Percentiles rank a stretch among this genome's conserved stretches.
phyloP scores from a whole-genome alignment of 1,140 invertebrate genomes.

The Chrysomallon squamiferum region DNA sequence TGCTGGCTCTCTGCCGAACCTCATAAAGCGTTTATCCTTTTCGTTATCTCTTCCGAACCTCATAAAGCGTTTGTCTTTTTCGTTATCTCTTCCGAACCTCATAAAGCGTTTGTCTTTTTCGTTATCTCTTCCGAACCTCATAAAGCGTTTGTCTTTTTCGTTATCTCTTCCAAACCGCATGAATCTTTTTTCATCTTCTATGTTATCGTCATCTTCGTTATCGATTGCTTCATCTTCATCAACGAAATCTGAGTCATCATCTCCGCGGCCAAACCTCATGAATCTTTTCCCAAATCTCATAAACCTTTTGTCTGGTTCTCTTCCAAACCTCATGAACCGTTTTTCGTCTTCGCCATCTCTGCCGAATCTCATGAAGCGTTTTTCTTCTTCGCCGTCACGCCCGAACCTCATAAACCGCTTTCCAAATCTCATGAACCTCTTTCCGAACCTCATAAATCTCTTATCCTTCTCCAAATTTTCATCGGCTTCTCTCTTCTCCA shows the following conservation, averaged over 20 bases:
- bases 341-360: slow-evolving; percentile 29
- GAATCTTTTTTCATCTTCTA: slow-evolving; percentile 25
- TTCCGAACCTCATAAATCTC: slow-evolving; percentile 43
- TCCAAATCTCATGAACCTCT: slow-evolving; percentile 51
- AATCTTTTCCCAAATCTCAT: slow-evolving; percentile 54
- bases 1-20: slow-evolving; percentile 36
- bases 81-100: slow-evolving; percentile 30
- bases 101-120: slow-evolving; percentile 33
- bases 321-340: slow-evolving; percentile 43
- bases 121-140: slow-evolving; percentile 34
- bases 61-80: slow-evolving; percentile 46
- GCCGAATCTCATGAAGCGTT: slow-evolving; percentile 48
- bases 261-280: slow-evolving; percentile 45
- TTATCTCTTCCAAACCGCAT: slow-evolving; percentile 36
- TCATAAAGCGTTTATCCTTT: slow-evolving; percentile 47
- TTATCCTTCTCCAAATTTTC: slow-evolving; percentile 18
- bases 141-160: slow-evolving; percentile 42
- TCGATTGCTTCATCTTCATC: slow-evolving; percentile 29
- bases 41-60: slow-evolving; percentile 38
- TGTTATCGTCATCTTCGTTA: slow-evolving; percentile 27
- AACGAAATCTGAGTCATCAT: slow-evolving; percentile 45
- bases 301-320: slow-evolving; percentile 40
- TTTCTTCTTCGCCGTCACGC: slow-evolving; percentile 24
- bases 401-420: slow-evolving; percentile 57
- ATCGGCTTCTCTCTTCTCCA: slow-evolving; percentile 6